Base-by-base conservation (phyloP, 2,888 invertebrate genomes). In the Hyposoter didymator region DNA sequence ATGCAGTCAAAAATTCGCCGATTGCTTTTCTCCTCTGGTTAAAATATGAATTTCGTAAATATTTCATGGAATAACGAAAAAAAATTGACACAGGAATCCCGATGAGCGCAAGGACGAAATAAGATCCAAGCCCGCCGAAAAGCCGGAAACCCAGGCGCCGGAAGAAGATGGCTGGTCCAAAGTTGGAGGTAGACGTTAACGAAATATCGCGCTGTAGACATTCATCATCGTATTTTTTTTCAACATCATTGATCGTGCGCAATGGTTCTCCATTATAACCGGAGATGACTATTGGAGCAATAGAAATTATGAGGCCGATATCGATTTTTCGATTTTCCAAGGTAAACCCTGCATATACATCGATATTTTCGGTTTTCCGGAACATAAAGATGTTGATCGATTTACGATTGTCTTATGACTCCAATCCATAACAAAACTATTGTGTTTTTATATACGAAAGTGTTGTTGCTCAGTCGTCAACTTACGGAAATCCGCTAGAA, bases 151-250 rank as follows among this genome's bases (percentile, higher is more conserved):
- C 66, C 86, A 87, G 55, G 39, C 82, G 8, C 82, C 82, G 35
- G 89, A 89, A 74, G 90, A 90, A 55, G 90, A 90, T 52, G 91
- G 92, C 45, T 94, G 94, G 94, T 92, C 92, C 35, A 92, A 89
- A 89, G 94, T 94, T 75, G 89, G 89, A 82, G 89, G 87, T 73
- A 91, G 93, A 78, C 94, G 93, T 89, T 94, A 92, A 90, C 72
- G n/a, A 74, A 81, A 76, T 59, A 82, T 52, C 59, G 67, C 55
- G 28, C 43, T 59, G 49, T 79, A 74, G 83, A 74, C 76, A 49
- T 66, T 43, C 55, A 78, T 69, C 19, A 55, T 45, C 35, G 28
- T 47, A 59, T n/a, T 64, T 12, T 66, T 76, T 82, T 82, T 72
- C 74, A 59, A 69, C 12, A 80, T 75, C 64, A 67, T 49, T 35